Percentiles rank a stretch among this genome's conserved stretches.
Evolutionary conservation across 2,888 invertebrate species (phyloP).

Genomic region (Leucophora obtusa): DNA sequence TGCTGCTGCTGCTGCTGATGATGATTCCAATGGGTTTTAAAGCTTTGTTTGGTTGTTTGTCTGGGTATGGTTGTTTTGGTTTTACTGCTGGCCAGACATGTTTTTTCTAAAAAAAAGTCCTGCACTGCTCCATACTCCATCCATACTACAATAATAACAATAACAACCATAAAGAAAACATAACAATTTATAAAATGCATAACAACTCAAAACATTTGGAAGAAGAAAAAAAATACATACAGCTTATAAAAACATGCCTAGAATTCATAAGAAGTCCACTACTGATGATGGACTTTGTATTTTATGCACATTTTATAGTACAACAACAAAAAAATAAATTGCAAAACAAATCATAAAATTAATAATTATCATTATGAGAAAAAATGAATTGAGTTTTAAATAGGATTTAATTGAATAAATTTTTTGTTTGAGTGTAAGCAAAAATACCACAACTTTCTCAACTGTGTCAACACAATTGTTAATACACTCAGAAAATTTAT

Average conservation of each 20-base stretch:
- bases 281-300: slow-evolving; percentile 15
- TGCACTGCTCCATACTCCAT: slow-evolving; percentile 21
- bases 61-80: slow-evolving; percentile 5
- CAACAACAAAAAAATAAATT: neutral
- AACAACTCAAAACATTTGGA: slow-evolving; percentile 52
- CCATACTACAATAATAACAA: slow-evolving; percentile 47
- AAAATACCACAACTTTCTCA: neutral
- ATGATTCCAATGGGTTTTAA: slow-evolving; percentile 51
- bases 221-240: slow-evolving; percentile 12
- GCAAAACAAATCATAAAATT: slow-evolving; percentile 49
- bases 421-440: slow-evolving; percentile 36
- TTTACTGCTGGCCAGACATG: slow-evolving; percentile 54
- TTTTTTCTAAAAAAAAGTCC: slow-evolving; percentile 43
- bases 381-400: slow-evolving; percentile 38
- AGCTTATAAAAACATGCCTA: slow-evolving; percentile 41
- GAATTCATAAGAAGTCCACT: slow-evolving; percentile 47
- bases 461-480: neutral
- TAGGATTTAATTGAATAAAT: neutral
- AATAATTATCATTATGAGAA: slow-evolving; percentile 58
- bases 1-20: slow-evolving; percentile 41
- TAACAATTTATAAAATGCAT: slow-evolving; percentile 65
- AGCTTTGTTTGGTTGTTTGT: slow-evolving; percentile 1
- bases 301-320: neutral
- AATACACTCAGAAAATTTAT: neutral
- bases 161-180: slow-evolving; percentile 64